Conservation (phyloP, 92 coral and sea anemone genomes). For the Parazoanthus darwini region DNA sequence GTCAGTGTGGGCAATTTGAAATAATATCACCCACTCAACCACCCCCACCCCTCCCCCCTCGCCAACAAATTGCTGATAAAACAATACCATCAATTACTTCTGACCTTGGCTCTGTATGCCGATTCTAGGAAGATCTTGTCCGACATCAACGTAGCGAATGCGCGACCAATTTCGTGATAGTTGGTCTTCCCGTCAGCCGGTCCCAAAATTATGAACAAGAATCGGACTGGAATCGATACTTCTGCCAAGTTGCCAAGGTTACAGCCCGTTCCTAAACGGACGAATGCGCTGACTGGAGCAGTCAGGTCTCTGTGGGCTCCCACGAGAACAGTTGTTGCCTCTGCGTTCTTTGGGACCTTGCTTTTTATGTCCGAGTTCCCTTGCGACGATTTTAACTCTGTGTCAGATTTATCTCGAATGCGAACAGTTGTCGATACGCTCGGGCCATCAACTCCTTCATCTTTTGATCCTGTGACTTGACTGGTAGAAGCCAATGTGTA, state of each 20-base stretch:
- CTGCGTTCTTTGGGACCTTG: conserved; percentile 79
- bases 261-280: conserved; percentile 87
- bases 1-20: no score
- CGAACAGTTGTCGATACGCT: neutral
- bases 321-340: conserved; percentile 92
- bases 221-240: conserved; percentile 87
- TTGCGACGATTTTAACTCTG: conserved; percentile 25
- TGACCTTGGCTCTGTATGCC: conserved; percentile 81
- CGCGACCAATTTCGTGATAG: conserved; percentile 92
- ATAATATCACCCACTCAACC: no score
- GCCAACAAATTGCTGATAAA: neutral
- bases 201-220: conserved; percentile 82
- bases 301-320: conserved; percentile 74
- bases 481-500: neutral
- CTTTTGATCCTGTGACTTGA: neutral
- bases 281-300: conserved; percentile 73
- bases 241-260: conserved; percentile 87
- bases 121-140: conserved; percentile 81
- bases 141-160: conserved; percentile 89
- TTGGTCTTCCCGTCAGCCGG: conserved; percentile 65
- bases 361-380: conserved; percentile 58
- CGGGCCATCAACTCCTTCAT: neutral
- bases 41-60: neutral
- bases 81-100: neutral
- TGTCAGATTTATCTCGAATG: neutral